Percentiles rank a stretch among this genome's conserved stretches.
These are phyloP conservation scores for Eledone cirrhosa DNA, from an alignment of 2,888 invertebrate species.

Conservation along the genomic window DNA sequence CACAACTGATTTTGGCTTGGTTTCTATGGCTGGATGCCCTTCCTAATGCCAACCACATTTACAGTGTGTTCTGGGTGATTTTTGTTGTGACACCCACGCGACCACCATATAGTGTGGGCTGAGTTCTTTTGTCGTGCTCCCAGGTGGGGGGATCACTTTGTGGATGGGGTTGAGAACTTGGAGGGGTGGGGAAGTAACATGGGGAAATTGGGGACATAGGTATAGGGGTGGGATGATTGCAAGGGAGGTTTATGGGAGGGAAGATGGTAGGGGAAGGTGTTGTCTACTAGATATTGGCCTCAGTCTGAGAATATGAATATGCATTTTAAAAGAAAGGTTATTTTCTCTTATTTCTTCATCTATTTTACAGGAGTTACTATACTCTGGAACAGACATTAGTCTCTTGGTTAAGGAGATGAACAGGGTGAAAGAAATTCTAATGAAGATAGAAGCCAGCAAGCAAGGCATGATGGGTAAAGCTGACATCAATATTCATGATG, in stretches of 20 bases:
- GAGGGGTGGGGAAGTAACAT: not conserved
- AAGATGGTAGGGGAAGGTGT: not conserved
- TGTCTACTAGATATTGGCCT: not conserved
- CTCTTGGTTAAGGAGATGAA: conserved; percentile 64
- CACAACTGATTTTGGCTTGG: no score
- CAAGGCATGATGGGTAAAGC: conserved; percentile 66
- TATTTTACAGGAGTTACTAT: conserved; percentile 62
- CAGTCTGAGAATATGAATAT: not conserved
- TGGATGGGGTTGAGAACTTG: not conserved
- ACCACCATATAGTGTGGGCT: no score
- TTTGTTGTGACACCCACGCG: no score
- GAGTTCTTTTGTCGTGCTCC: no score
- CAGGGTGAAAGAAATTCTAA: conserved; percentile 64
- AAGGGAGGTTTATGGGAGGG: not conserved
- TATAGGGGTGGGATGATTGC: no score
- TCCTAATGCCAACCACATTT: no score
- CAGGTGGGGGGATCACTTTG: no score
- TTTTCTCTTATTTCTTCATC: not conserved
- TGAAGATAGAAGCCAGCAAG: conserved; percentile 66
- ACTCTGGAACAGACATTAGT: conserved; percentile 66
- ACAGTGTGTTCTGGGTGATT: no score
- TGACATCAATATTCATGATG: conserved; percentile 65
- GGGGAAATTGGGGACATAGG: no score
- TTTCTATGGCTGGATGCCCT: no score
- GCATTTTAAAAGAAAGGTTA: not conserved